A percentile compares a stretch with the other conserved stretches of the same genome.
These are phyloP conservation scores for Alectoris magna DNA, from an alignment of 2,797 vertebrate genomes.

Conservation along the genomic window DNA sequence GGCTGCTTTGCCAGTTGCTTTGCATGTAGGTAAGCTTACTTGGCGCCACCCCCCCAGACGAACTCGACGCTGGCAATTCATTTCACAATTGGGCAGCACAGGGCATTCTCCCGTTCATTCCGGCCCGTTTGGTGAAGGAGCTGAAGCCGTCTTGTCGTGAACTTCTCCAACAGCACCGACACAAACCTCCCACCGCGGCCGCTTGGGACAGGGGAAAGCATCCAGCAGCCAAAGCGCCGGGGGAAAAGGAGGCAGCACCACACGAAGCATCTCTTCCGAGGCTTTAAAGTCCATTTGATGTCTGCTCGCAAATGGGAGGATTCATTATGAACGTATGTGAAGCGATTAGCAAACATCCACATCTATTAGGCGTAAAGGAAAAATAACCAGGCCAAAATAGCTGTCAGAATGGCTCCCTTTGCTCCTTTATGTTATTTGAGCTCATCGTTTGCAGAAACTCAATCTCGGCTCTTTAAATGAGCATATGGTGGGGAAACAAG, in stretches of 20 bases:
- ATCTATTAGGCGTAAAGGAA: background rate
- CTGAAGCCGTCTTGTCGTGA: background rate
- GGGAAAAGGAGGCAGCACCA: background rate
- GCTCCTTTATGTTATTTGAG: background rate
- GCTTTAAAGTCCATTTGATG: background rate
- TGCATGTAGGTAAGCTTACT: background rate
- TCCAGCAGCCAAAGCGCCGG: background rate
- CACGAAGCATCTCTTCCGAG: background rate
- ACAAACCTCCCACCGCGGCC: background rate
- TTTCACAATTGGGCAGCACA: background rate
- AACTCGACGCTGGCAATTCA: background rate
- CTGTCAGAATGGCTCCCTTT: background rate
- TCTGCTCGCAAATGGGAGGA: background rate
- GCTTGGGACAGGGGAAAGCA: background rate
- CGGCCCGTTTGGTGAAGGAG: background rate
- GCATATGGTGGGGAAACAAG: conserved; percentile 7
- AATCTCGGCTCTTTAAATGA: background rate
- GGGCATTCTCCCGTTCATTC: background rate
- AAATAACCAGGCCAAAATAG: background rate
- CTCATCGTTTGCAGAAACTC: background rate
- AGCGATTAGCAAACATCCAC: background rate
- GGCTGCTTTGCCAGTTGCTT: background rate
- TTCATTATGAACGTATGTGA: background rate
- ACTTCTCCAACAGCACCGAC: background rate
- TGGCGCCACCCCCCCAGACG: background rate